phyloP scores from a whole-genome alignment of 1,140 invertebrate genomes.

The Drosophila micromelanica region DNA sequence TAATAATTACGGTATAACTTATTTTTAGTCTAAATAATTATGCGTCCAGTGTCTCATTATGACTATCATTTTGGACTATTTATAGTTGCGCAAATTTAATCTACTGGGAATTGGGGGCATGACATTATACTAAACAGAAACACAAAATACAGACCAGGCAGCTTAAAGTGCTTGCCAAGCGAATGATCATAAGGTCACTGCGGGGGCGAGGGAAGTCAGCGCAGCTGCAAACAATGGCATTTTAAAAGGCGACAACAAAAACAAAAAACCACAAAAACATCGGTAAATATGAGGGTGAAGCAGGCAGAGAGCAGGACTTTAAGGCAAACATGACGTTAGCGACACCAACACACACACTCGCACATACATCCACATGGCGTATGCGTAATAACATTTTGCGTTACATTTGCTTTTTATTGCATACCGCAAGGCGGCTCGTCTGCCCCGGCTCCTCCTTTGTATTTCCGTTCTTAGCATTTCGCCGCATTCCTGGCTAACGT shows the following conservation, averaged over 20 bases:
- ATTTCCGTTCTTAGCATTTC: slow-evolving; percentile 16
- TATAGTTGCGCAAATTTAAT: slow-evolving; percentile 22
- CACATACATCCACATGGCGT: slow-evolving; percentile 56
- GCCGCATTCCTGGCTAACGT: slow-evolving; percentile 32
- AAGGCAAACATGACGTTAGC: slow-evolving; percentile 59
- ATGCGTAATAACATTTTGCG: slow-evolving; percentile 81
- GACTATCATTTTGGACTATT: slow-evolving; percentile 2
- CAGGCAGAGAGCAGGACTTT: slow-evolving; percentile 30
- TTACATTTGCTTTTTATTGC: slow-evolving; percentile 83
- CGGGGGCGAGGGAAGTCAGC: slow-evolving; percentile 49
- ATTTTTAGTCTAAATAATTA: background rate
- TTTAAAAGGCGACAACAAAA: slow-evolving; percentile 65
- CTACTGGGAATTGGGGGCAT: slow-evolving; percentile 5
- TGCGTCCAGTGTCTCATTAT: slow-evolving; percentile 2
- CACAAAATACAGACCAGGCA: slow-evolving; percentile 17
- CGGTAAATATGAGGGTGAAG: background rate
- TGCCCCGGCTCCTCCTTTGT: slow-evolving; percentile 37
- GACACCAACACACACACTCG: slow-evolving; percentile 37
- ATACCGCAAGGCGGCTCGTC: slow-evolving; percentile 71
- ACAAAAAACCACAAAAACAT: background rate
- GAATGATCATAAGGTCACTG: slow-evolving; percentile 50
- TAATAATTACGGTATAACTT: background rate
- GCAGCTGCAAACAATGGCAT: slow-evolving; percentile 79
- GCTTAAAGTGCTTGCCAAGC: slow-evolving; percentile 13
- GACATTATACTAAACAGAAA: slow-evolving; percentile 43